Evolutionary conservation across 2,113 vertebrate species (phyloP), one percentile per base, ranked within the genome.

Genomic region (Labeo catla): DNA sequence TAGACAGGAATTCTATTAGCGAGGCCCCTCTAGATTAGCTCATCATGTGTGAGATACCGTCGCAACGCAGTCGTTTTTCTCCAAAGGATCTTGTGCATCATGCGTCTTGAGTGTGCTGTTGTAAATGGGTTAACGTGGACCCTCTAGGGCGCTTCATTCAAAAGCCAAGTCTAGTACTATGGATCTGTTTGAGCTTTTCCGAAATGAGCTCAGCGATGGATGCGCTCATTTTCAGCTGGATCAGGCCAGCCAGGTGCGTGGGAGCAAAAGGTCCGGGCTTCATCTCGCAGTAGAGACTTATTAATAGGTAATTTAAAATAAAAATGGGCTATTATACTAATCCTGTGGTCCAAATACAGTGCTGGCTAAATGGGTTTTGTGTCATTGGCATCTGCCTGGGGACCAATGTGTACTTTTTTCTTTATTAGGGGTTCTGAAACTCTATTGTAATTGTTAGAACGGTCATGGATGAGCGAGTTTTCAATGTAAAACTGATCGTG

Each of bases 231-330:
- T 76, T 80, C 12, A 21, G 43, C 36, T 23, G 12, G 83, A 76
- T 82, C 65, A 88, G 74, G 81, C 49, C 50, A 52, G 65, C 77
- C 59, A 85, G 68, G 34, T 88, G 83, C 10, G 23, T 68, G 77
- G 74, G 66, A 84, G 76, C 76, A 50, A 80, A 84, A 81, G 70
- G 36, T 81, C 73, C 16, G 4, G 8, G 59, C 28, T 36, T 87
- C 9, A 52, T 85, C 23, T 57, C 66, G 36, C 68, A 81, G 23
- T 74, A 57, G 47, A 28, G 59, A 68, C 52, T 39, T 85, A 85
- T 85, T 88, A 81, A 88, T 85, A 81, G 47, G 57, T 84, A 84
- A 65, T 79, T 63, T 70, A 45, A 84, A 84, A 84, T 87, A 84
- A 83, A 81, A 84, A 63, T 81, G 76, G 68, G 66, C 82, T 87